Base-by-base conservation (phyloP, 2,797 vertebrate genomes). In the Phalloptychus januarius region DNA sequence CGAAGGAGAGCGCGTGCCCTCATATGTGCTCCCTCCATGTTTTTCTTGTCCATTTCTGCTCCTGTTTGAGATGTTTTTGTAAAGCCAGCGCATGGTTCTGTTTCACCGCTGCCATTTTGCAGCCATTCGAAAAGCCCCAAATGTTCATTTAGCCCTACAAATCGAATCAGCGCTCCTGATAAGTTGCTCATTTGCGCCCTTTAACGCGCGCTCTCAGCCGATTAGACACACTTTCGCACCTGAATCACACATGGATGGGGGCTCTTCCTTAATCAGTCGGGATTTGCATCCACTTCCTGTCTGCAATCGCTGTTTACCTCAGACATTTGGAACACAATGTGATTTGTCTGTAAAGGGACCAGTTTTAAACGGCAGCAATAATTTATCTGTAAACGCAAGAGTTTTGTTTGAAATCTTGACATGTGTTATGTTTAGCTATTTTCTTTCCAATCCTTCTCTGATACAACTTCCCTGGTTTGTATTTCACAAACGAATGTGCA, bases 1-100 rank as follows among this genome's bases (percentile, higher is more conserved):
- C 94, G 96, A 96, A 96, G 96, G 96, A 96, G 95, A 94, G 63
- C 94, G 91, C 95, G 86, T 42, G 36, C 73, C 42, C 20, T 70
- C 63, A n/a, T 10, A 16, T 46, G 48, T 42, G 44, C 71, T 52
- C 63, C 8, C 48, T 38, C 36, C 28, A 50, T 58, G 54, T 71
- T 31, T 33, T 63, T 40, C 28, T 38, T n/a, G 46, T 10, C 2
- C 0, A 10, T 11, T 52, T 48, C 69, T 38, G 50, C 69, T 77
- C 76, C 25, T 76, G 40, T 65, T n/a, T 23, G n/a, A 40, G 36
- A 52, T 36, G 45, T 38, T 58, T 45, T 33, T 33, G 40, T 48
- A 10, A 70, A 69, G 40, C 48, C 63, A 46, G 13, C 36, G 40
- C 71, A 3, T 7, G 67, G 23, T 28, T 70, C 38, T 44, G 38